phyloP scores from a whole-genome alignment of 1,140 invertebrate species.

The Drosophila elegans region DNA sequence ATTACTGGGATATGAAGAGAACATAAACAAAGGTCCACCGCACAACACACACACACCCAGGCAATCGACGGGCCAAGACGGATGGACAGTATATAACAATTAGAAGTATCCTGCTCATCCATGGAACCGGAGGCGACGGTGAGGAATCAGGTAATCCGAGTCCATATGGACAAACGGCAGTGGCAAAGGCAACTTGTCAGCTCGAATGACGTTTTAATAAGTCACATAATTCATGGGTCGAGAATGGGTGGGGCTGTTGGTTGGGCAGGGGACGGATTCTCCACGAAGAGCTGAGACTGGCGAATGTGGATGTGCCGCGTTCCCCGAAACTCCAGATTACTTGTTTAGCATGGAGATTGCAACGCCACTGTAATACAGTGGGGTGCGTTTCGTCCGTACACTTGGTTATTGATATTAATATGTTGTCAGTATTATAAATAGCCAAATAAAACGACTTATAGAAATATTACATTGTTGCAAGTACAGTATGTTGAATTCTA shows the following conservation, averaged over 20 bases:
- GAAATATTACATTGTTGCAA: no score
- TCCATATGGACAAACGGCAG: constrained; percentile 31
- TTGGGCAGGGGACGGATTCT: neutral
- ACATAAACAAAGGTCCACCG: constrained; percentile 47
- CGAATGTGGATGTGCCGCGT: constrained; percentile 58
- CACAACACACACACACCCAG: constrained; percentile 1
- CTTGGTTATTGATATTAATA: neutral
- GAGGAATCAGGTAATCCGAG: constrained; percentile 15
- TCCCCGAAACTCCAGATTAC: constrained; percentile 49
- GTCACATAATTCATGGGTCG: constrained; percentile 80
- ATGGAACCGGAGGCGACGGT: neutral
- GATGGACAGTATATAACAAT: constrained; percentile 64
- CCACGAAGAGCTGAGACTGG: neutral
- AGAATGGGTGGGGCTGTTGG: constrained; percentile 1
- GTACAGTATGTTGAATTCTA: no score
- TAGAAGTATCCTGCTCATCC: constrained; percentile 65
- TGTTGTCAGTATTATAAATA: no score
- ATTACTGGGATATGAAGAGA: constrained; percentile 32
- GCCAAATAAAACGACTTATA: no score
- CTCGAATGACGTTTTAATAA: constrained; percentile 82
- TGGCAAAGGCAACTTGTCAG: constrained; percentile 81
- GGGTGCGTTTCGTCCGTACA: neutral
- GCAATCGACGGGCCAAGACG: constrained; percentile 1
- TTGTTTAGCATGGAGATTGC: constrained; percentile 47
- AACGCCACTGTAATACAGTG: constrained; percentile 17